Evolutionary conservation across 2,113 vertebrate species (phyloP).

Genomic region (Sinocyclocheilus grahami): DNA sequence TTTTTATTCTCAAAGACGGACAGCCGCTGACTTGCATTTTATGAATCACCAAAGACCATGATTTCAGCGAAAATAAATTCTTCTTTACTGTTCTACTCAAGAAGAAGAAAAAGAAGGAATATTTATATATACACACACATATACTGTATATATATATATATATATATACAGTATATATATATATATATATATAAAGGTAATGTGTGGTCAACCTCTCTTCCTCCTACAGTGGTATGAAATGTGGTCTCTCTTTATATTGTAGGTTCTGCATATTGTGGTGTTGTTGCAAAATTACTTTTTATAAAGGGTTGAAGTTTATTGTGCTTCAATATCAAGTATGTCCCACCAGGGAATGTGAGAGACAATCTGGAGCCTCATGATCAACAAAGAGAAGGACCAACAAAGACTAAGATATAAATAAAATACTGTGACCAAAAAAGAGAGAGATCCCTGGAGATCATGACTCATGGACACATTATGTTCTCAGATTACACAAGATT

Average conservation of each 20-base stretch:
- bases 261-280: not conserved
- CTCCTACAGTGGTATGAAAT: not conserved
- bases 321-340: not conserved
- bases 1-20: no score
- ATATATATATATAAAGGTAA: not conserved
- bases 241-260: not conserved
- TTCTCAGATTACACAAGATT: conserved; percentile 49
- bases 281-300: not conserved
- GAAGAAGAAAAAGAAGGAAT: no score
- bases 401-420: conserved; percentile 23
- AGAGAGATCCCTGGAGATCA: conserved; percentile 22
- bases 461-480: conserved; percentile 33
- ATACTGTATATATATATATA: no score
- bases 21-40: no score
- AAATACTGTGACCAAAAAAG: conserved; percentile 29
- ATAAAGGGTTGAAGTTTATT: not conserved
- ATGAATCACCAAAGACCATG: no score
- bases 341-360: conserved; percentile 21
- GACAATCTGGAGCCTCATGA: conserved; percentile 45
- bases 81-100: no score
- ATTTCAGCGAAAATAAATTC: no score
- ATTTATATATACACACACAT: no score
- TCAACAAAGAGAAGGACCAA: not conserved
- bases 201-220: not conserved
- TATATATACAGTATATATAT: no score